These are phyloP conservation scores for Drosophila nigrodunni DNA, from an alignment of 1,140 invertebrate species.

Conservation along the genomic window DNA sequence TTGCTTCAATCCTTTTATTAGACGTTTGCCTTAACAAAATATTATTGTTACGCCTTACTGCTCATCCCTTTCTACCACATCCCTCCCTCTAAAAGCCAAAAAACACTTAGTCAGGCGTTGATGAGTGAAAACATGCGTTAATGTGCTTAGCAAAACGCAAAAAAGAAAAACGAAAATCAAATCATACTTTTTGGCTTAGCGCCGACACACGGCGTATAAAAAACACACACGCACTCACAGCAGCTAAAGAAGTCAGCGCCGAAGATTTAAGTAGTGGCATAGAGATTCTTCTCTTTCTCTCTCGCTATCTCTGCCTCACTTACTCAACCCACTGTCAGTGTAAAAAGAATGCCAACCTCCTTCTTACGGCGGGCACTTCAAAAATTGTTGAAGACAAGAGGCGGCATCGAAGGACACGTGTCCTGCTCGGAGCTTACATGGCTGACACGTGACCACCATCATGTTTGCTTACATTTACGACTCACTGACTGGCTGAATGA, in stretches of 20 bases:
- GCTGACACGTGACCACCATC: conserved; percentile 78
- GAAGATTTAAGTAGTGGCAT: conserved; percentile 14
- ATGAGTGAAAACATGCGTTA: conserved; percentile 74
- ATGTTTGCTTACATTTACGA: conserved; percentile 82
- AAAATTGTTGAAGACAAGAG: conserved; percentile 74
- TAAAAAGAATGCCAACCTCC: conserved; percentile 35
- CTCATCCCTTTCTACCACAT: not conserved
- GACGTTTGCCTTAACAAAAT: conserved; percentile 3
- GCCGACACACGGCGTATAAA: conserved; percentile 48
- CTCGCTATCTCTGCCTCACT: not conserved
- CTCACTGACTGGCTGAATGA: conserved; percentile 53
- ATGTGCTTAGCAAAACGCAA: conserved; percentile 59
- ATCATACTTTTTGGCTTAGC: conserved; percentile 73
- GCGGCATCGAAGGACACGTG: conserved; percentile 71
- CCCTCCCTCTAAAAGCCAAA: not conserved
- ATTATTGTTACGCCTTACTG: conserved; percentile 24
- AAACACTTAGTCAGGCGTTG: conserved; percentile 71
- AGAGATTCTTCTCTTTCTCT: not conserved
- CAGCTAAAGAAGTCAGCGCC: conserved; percentile 38
- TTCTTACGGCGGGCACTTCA: conserved; percentile 51
- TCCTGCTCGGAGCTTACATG: conserved; percentile 73
- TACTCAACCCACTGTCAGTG: conserved; percentile 25
- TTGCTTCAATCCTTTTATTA: conserved; percentile 5
- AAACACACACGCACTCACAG: conserved; percentile 47
- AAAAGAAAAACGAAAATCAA: conserved; percentile 64